Conservation (phyloP, 2,888 invertebrate genomes). For the Idaea biselata region DNA sequence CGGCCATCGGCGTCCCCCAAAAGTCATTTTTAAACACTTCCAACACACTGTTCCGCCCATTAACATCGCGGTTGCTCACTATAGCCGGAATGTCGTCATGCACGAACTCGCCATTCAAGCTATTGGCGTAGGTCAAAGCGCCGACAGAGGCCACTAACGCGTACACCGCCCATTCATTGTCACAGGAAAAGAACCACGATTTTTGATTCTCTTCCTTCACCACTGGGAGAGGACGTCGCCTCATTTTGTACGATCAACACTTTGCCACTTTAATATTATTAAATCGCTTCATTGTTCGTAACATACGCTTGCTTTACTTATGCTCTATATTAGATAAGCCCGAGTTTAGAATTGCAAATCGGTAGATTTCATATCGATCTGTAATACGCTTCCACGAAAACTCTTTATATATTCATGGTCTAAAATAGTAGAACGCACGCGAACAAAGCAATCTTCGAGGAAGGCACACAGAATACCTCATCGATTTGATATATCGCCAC, state of each 20-base stretch:
- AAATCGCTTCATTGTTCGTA: neutral
- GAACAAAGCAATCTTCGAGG: conserved; percentile 35
- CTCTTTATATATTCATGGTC: conserved; percentile 26
- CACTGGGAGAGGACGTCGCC: conserved; percentile 67
- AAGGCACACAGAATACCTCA: conserved; percentile 36
- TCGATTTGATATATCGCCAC: conserved; percentile 45
- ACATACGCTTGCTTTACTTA: neutral
- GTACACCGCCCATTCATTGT: conserved; percentile 82
- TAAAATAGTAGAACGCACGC: conserved; percentile 31
- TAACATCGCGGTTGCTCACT: conserved; percentile 89
- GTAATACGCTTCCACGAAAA: conserved; percentile 11
- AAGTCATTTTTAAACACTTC: conserved; percentile 89
- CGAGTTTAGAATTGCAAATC: conserved; percentile 5
- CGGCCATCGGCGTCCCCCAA: conserved; percentile 95
- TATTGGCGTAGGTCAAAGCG: conserved; percentile 86
- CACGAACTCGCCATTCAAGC: conserved; percentile 89
- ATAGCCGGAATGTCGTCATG: conserved; percentile 94
- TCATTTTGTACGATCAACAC: conserved; percentile 53
- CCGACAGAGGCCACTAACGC: conserved; percentile 84
- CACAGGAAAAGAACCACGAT: conserved; percentile 55
- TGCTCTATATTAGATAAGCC: neutral
- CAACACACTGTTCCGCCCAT: conserved; percentile 82
- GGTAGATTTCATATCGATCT: conserved; percentile 3
- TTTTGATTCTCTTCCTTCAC: conserved; percentile 67
- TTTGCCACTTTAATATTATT: neutral